Base-by-base conservation (phyloP, 2,797 vertebrate species). In the Adelosebastes latens region DNA sequence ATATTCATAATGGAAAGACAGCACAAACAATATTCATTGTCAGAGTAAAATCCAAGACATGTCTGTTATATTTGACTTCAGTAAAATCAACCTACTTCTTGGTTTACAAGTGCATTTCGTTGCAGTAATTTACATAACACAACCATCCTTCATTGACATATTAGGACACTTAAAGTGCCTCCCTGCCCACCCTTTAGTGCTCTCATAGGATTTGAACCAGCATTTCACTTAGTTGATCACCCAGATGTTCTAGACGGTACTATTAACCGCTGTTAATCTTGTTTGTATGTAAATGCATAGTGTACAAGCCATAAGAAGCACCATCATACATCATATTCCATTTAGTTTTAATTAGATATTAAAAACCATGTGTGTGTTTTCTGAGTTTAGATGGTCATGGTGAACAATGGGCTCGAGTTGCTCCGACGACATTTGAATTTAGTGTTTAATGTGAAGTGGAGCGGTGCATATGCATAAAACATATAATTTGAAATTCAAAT, bases 401-500 rank as follows among this genome's bases (percentile, higher is more conserved):
- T 32, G 25, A 73, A 56, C 6, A 27, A 24, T 74, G 18, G 14
- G 25, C 27, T 46, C 3, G 27, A 67, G 49, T 25, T 72, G 53
- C 59, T 70, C 1, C 62, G 29, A 63, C 7, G 1, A 76, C 58
- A 32, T 79, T 58, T 56, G 8, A 69, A 74, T 52, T 36, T 27
- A 66, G 24, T 64, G 22, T 42, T 60, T 36, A 80, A 36, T 75
- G 13, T 46, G 39, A 73, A 75, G 29, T 31, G 69, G 42, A 34
- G 66, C 12, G 5, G 24, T 9, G 24, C 7, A 27, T 32, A 79
- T 76, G 14, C 59, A 80, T 78, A 60, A 82, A 72, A 63, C 22
- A 75, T 69, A 46, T 62, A 8, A 84, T 87, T 82, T 67, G 60
- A 71, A 82, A 88, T 85, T 77, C 56, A 72, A 88, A 82, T 69